phyloP scores from a whole-genome alignment of 2,888 invertebrate species.

The Drosophila prostipennis region DNA sequence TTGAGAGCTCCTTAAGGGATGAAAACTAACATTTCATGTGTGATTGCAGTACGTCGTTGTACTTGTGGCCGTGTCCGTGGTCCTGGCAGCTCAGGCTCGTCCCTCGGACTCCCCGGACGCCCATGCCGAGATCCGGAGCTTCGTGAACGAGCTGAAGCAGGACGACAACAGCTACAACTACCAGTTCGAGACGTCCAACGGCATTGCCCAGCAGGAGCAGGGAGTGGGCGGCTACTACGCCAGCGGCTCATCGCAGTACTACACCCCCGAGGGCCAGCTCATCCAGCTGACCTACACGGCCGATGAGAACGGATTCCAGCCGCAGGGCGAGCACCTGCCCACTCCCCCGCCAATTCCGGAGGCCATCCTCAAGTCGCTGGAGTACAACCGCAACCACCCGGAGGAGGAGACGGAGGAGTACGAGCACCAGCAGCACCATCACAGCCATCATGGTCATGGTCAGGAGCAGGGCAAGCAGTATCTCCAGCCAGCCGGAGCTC shows the following conservation, averaged over 20 bases:
- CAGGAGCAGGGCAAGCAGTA: conserved; percentile 57
- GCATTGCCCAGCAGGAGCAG: conserved; percentile 86
- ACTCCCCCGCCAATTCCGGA: conserved; percentile 81
- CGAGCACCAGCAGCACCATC: conserved; percentile 44
- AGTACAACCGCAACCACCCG: conserved; percentile 77
- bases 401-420: conserved; percentile 65
- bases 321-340: conserved; percentile 83
- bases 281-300: conserved; percentile 85
- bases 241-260: conserved; percentile 85
- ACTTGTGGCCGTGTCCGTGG: conserved; percentile 46
- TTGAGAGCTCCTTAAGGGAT: background rate
- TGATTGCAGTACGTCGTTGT: conserved; percentile 66
- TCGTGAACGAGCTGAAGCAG: conserved; percentile 70
- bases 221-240: conserved; percentile 86
- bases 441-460: conserved; percentile 81
- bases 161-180: conserved; percentile 84
- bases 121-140: conserved; percentile 82
- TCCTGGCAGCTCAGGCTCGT: conserved; percentile 23
- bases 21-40: conserved; percentile 1
- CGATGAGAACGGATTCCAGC: conserved; percentile 86
- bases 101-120: conserved; percentile 74
- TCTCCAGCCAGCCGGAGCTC: conserved; percentile 43
- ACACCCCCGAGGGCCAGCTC: conserved; percentile 85
- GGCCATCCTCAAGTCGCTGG: conserved; percentile 74
- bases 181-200: conserved; percentile 86